Evolutionary conservation across 2,113 vertebrate species (phyloP), one percentile per base, ranked within the genome.

Genomic region (Octodon degus): DNA sequence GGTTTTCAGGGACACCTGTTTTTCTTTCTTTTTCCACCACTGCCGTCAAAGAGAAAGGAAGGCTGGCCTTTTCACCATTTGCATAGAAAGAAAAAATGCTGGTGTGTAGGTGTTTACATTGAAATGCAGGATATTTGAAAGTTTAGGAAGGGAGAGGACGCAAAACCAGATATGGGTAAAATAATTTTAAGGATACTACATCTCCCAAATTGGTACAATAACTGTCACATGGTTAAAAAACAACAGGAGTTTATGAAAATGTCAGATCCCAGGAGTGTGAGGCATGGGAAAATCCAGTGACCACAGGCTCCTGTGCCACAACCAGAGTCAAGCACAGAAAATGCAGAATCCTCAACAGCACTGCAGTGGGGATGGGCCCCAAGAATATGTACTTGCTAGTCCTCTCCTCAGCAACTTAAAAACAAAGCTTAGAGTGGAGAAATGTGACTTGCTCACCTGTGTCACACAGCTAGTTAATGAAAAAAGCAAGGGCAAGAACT

Each of bases 91-190:
- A 76, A 81, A 90, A 76, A 62, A 65, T 1, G 27, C 47, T 1
- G 40, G 37, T 30, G 7, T 67, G 62, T 83, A 60, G 37, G 24
- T 77, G n/a, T 83, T 90, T 84, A 91, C 30, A 34, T 25, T 14
- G 74, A 93, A 90, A 86, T 30, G 27, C 20, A 37, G 70, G 53
- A 24, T 77, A 85, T n/a, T 47, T 95, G 55, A 77, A 93, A 91
- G 79, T 14, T 43, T 60, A 91, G 67, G 34, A 93, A 68, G 7
- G 63, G 13, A 53, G 63, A 63, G 1, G 24, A n/a, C 14, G 50
- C 43, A 43, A 63, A 55, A 47, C 32, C 20, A 68, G 76, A 85
- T 63, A 62, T 0, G 2, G 0, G 6, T 58, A 53, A 70, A 76
- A 85, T 37, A 67, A 47, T 27, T 19, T 79, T 55, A 85, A 1